Conservation (phyloP, 1,140 invertebrate genomes). For the Drosophila parvula region DNA sequence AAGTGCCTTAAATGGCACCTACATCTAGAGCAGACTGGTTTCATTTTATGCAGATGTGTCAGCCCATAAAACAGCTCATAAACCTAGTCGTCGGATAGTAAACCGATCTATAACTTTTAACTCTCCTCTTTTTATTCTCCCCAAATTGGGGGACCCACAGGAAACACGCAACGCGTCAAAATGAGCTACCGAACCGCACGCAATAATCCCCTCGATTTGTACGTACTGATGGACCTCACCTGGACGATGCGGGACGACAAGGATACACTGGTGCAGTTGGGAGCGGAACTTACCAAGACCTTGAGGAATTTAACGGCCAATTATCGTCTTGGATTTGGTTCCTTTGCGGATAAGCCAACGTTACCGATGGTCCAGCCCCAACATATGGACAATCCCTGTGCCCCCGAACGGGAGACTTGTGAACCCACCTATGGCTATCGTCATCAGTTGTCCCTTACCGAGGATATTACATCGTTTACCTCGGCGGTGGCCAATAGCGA, state of each 20-base stretch:
- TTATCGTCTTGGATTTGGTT: slow-evolving; percentile 93
- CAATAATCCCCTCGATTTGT: slow-evolving; percentile 96
- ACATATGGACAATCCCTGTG: slow-evolving; percentile 86
- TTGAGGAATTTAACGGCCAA: slow-evolving; percentile 91
- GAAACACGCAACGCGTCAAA: slow-evolving; percentile 85
- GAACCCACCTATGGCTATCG: slow-evolving; percentile 89
- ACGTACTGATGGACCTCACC: slow-evolving; percentile 96
- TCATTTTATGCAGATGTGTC: slow-evolving; percentile 44
- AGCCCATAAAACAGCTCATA: slow-evolving; percentile 61
- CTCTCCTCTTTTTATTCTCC: neutral
- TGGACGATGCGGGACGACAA: slow-evolving; percentile 95
- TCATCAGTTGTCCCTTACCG: slow-evolving; percentile 88
- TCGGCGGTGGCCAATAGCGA: slow-evolving; percentile 86
- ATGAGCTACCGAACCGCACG: slow-evolving; percentile 87
- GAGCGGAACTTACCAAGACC: slow-evolving; percentile 87
- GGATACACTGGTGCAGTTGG: slow-evolving; percentile 90
- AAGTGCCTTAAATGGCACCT: neutral
- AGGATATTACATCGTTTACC: slow-evolving; percentile 85
- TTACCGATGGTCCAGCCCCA: slow-evolving; percentile 89
- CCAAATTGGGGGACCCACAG: no score
- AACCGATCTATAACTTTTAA: slow-evolving; percentile 39
- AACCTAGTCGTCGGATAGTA: slow-evolving; percentile 51
- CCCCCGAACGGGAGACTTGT: slow-evolving; percentile 84
- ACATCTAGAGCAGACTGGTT: slow-evolving; percentile 32
- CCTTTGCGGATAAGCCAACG: slow-evolving; percentile 93